Conservation (phyloP, 2,113 vertebrate species). For the Leucopsar rothschildi region DNA sequence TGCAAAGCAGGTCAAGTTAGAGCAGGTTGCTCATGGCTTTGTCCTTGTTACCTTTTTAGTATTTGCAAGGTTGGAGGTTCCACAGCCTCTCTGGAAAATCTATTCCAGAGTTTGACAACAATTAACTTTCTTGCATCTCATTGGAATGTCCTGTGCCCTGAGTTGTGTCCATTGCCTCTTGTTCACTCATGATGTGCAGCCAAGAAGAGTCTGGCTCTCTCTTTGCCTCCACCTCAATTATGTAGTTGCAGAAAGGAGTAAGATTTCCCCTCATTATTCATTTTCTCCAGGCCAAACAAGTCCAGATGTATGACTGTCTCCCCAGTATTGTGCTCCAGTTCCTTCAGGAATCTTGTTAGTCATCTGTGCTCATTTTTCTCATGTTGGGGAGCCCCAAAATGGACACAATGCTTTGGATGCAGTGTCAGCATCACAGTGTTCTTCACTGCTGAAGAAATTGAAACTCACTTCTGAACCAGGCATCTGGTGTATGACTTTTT, state of each 20-base stretch:
- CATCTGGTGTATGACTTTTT: background rate
- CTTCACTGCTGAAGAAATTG: background rate
- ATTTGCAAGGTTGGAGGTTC: background rate
- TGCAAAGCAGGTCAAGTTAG: background rate
- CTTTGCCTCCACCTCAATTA: background rate
- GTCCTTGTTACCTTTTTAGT: background rate
- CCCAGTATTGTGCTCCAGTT: background rate
- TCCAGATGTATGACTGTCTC: background rate
- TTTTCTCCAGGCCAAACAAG: background rate
- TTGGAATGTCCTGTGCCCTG: background rate
- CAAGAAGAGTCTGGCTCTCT: background rate
- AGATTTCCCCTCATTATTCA: background rate
- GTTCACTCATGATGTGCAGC: background rate
- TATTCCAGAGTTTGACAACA: background rate
- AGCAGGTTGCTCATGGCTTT: background rate
- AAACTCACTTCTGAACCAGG: background rate
- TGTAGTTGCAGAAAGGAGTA: background rate
- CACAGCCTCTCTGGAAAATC: background rate
- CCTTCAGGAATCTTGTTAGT: background rate
- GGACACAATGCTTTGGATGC: accelerated
- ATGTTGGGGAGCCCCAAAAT: background rate
- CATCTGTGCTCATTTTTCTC: background rate
- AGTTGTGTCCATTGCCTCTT: background rate
- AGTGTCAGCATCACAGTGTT: background rate
- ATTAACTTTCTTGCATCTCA: background rate